Percentiles rank a stretch among this genome's conserved stretches.
These are phyloP conservation scores for Synergus laeviventris DNA, from an alignment of 2,888 invertebrate genomes.

Conservation along the genomic window DNA sequence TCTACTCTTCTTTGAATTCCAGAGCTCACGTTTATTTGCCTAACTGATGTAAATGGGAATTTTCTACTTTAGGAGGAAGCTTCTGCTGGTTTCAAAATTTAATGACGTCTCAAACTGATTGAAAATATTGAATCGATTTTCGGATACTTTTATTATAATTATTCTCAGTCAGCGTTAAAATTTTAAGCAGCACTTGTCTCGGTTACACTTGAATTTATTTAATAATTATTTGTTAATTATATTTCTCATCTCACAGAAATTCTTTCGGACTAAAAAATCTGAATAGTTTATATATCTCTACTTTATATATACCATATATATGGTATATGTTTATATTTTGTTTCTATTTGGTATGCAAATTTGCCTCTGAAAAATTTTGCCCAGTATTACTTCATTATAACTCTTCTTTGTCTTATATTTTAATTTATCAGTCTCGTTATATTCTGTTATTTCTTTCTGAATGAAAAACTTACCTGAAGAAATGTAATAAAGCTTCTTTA, in stretches of 20 bases:
- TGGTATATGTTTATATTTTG: no score
- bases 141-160: no score
- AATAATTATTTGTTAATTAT: no score
- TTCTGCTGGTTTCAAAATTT: not conserved
- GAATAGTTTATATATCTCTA: no score
- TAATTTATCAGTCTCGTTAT: not conserved
- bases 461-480: slow-evolving; percentile 9
- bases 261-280: no score
- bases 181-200: no score
- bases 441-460: slow-evolving; percentile 11
- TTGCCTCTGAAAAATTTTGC: not conserved
- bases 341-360: not conserved
- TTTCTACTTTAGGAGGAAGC: not conserved
- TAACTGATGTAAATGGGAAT: not conserved
- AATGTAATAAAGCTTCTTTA: slow-evolving; percentile 34
- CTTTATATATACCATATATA: no score
- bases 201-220: no score
- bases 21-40: not conserved
- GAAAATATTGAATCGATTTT: not conserved
- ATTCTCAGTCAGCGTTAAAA: no score
- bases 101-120: not conserved
- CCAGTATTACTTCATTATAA: not conserved
- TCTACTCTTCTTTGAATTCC: slow-evolving; percentile 8
- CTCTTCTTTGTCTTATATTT: not conserved
- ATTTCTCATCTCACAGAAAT: no score